Conservation (phyloP, 2,888 invertebrate genomes). For the Luperina nickerlii region DNA sequence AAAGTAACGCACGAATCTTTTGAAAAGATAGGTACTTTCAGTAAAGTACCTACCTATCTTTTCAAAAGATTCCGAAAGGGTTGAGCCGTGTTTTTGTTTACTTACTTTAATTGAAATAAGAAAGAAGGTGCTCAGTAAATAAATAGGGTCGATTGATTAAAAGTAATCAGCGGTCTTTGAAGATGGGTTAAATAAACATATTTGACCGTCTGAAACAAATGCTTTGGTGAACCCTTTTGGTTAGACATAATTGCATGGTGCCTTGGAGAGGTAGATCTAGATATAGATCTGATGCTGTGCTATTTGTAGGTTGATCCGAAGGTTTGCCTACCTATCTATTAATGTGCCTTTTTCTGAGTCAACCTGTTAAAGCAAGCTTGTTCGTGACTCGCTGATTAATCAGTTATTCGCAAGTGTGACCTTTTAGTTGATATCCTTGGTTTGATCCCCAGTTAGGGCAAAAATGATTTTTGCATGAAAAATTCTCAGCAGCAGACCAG, state of each 20-base stretch:
- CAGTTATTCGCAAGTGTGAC: neutral
- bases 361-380: neutral
- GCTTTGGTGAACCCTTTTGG: neutral
- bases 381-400: neutral
- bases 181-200: slow-evolving; percentile 15
- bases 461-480: neutral
- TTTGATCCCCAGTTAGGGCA: neutral
- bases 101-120: slow-evolving; percentile 13
- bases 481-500: neutral
- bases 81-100: slow-evolving; percentile 2
- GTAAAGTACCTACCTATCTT: neutral
- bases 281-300: neutral
- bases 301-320: neutral
- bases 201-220: neutral
- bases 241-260: neutral
- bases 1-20: too few species aligned
- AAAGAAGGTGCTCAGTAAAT: neutral
- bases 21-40: too few species aligned
- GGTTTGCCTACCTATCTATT: neutral
- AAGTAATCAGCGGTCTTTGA: slow-evolving; percentile 1
- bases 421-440: neutral
- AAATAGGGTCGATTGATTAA: slow-evolving; percentile 11
- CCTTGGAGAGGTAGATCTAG: too few species aligned
- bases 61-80: neutral
- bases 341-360: neutral